phyloP scores from a whole-genome alignment of 1,140 invertebrate genomes.

The Babylonia areolata region DNA sequence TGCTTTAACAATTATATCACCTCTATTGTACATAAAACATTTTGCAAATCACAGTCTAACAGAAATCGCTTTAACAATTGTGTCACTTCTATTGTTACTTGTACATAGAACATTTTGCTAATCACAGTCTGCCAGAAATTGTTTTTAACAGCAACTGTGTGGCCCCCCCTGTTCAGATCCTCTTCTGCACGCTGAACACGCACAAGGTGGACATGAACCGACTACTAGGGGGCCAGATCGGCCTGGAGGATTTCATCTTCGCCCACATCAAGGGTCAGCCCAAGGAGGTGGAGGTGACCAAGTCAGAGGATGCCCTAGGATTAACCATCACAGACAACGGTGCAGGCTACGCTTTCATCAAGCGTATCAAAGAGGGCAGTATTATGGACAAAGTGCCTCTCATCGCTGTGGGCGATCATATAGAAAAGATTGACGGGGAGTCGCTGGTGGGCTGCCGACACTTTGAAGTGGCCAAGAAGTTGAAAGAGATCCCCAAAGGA shows the following conservation, averaged over 20 bases:
- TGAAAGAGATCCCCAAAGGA: constrained; percentile 96
- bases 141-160: no score
- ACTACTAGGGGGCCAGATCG: constrained; percentile 95
- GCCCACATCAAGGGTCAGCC: constrained; percentile 95
- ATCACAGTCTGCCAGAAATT: no score
- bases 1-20: no score
- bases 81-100: no score
- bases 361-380: constrained; percentile 95
- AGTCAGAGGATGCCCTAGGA: constrained; percentile 95
- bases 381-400: constrained; percentile 90
- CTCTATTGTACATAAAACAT: no score
- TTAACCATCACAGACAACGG: constrained; percentile 99
- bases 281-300: constrained; percentile 95
- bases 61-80: no score
- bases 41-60: no score
- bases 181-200: constrained; percentile 98
- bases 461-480: constrained; percentile 95
- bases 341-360: constrained; percentile 97
- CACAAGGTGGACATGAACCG: constrained; percentile 97
- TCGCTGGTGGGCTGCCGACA: constrained; percentile 93
- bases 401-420: constrained; percentile 94
- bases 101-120: no score
- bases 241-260: constrained; percentile 98
- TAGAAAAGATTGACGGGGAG: constrained; percentile 93
- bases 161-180: constrained; percentile 85